These are phyloP conservation scores for Rhabdornis inornatus DNA, from an alignment of 2,113 vertebrate genomes.

Conservation along the genomic window DNA sequence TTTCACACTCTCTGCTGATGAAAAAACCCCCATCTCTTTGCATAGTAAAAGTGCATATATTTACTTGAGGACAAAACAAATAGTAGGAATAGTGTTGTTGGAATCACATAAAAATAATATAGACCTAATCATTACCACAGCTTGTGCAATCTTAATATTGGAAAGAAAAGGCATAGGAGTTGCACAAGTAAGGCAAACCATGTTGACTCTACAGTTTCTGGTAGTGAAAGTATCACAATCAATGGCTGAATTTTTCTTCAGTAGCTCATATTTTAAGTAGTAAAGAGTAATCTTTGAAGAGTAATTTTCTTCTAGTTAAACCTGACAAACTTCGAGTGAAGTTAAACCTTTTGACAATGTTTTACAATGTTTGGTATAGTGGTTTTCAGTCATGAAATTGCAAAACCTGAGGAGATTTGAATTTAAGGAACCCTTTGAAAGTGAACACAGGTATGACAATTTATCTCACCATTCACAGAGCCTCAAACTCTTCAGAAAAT, in stretches of 20 bases:
- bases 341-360: background rate
- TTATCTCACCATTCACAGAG: background rate
- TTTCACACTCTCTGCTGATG: background rate
- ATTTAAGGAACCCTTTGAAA: background rate
- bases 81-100: background rate
- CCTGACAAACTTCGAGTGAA: background rate
- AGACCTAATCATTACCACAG: background rate
- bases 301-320: background rate
- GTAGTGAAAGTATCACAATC: background rate
- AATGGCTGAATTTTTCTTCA: background rate
- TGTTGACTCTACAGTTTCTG: background rate
- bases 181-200: background rate
- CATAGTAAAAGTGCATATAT: background rate
- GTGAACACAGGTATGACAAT: background rate
- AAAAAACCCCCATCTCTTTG: accelerated
- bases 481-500: background rate
- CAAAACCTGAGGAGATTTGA: background rate
- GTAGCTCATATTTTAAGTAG: background rate
- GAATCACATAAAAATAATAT: background rate
- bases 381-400: background rate
- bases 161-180: background rate
- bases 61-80: background rate
- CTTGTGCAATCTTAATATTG: background rate
- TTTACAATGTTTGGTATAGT: background rate
- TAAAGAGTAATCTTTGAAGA: background rate